These are phyloP conservation scores for Diachrysia chrysitis DNA, from an alignment of 2,888 invertebrate species.

Conservation along the genomic window DNA sequence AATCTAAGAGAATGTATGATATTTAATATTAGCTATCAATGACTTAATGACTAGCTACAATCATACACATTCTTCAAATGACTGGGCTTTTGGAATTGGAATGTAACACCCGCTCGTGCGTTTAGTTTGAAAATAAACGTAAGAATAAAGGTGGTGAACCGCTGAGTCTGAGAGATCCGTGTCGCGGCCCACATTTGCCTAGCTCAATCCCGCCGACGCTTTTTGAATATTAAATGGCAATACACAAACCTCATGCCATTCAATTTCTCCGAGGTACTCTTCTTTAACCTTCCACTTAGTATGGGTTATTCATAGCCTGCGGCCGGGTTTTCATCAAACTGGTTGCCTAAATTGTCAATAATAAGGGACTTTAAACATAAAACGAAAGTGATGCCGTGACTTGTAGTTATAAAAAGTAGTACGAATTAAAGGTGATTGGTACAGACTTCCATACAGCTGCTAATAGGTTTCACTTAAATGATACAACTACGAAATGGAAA, in stretches of 20 bases:
- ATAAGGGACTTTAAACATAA: constrained; percentile 51
- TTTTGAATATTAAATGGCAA: constrained; percentile 81
- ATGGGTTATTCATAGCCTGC: constrained; percentile 63
- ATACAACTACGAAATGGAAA: background rate
- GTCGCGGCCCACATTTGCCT: constrained; percentile 82
- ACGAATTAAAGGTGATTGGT: constrained; percentile 16
- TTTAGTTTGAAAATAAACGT: constrained; percentile 57
- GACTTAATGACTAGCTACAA: constrained; percentile 10
- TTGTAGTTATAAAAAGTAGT: constrained; percentile 38
- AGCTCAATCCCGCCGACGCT: constrained; percentile 80
- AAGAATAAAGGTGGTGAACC: constrained; percentile 62
- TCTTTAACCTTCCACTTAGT: constrained; percentile 69
- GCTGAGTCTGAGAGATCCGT: constrained; percentile 76
- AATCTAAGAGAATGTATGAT: background rate
- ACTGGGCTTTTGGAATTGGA: constrained; percentile 13
- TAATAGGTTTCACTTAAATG: background rate
- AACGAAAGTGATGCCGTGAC: constrained; percentile 60
- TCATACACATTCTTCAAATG: constrained; percentile 7
- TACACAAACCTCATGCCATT: constrained; percentile 71
- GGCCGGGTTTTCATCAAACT: constrained; percentile 62
- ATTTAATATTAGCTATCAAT: constrained; percentile 14
- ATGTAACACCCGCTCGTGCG: constrained; percentile 24
- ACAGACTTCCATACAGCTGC: background rate
- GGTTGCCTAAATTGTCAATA: constrained; percentile 57
- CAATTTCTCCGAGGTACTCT: constrained; percentile 74